phyloP scores from a whole-genome alignment of 2,888 invertebrate genomes.

The Heliconius erato region DNA sequence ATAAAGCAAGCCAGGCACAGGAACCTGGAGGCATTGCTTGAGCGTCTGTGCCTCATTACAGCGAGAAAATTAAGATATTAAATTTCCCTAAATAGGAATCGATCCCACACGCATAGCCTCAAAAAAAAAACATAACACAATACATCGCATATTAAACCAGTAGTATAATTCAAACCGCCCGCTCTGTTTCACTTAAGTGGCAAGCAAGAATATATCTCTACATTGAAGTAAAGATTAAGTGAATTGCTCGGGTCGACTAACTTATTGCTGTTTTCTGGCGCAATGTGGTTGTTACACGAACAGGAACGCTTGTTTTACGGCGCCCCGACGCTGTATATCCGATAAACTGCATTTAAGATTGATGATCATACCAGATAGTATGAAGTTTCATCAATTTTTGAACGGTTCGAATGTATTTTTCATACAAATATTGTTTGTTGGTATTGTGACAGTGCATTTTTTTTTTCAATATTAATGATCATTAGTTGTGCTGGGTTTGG shows the following conservation, averaged over 20 bases:
- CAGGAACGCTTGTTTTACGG: constrained; percentile 46
- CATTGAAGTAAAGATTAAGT: constrained; percentile 50
- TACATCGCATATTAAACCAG: background rate
- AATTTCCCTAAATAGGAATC: too few relatives aligned
- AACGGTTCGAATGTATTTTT: constrained; percentile 12
- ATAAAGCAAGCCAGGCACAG: too few relatives aligned
- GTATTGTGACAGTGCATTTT: background rate
- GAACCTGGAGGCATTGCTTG: too few relatives aligned
- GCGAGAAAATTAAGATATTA: too few relatives aligned
- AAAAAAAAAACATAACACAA: background rate
- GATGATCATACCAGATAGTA: constrained; percentile 37
- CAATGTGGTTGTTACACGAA: constrained; percentile 45
- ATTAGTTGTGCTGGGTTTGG: background rate
- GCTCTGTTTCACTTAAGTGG: constrained; percentile 47
- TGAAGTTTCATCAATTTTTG: constrained; percentile 25
- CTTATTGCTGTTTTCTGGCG: constrained; percentile 51
- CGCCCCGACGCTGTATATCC: constrained; percentile 38
- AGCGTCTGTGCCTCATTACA: too few relatives aligned
- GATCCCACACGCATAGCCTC: too few relatives aligned
- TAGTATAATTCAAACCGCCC: constrained; percentile 37
- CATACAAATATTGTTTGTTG: background rate
- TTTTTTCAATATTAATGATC: background rate
- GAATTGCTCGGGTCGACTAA: constrained; percentile 49
- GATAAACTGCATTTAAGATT: constrained; percentile 43
- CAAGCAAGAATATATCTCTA: constrained; percentile 44